These are phyloP conservation scores for Onychostoma macrolepis DNA, from an alignment of 2,113 vertebrate species.

Conservation along the genomic window DNA sequence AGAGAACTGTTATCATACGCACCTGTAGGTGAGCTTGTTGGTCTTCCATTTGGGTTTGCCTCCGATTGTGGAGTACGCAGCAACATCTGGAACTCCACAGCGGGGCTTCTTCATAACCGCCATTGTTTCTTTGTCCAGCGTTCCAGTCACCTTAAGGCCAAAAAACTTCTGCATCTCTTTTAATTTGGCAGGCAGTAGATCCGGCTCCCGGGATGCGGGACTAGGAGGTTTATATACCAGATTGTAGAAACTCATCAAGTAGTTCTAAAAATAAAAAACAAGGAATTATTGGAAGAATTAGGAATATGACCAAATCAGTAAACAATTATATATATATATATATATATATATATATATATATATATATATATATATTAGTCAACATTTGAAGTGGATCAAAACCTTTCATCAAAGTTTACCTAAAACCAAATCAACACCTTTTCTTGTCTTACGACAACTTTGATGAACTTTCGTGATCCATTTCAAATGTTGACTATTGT, in stretches of 20 bases:
- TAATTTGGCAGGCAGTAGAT: slow-evolving; percentile 1
- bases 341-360: background rate
- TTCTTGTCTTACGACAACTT: too few species aligned
- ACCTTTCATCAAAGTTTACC: too few species aligned
- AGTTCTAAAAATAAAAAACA: slow-evolving; percentile 55
- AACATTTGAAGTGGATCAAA: too few species aligned
- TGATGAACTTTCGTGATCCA: too few species aligned
- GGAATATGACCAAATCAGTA: background rate
- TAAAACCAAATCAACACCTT: too few species aligned
- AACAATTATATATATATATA: background rate
- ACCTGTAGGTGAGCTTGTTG: slow-evolving; percentile 84
- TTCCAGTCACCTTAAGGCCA: slow-evolving; percentile 74
- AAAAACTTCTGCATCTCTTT: slow-evolving; percentile 83
- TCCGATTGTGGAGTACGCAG: slow-evolving; percentile 69
- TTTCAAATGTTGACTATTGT: too few species aligned
- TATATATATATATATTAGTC: too few species aligned
- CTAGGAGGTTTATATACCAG: background rate
- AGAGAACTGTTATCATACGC: slow-evolving; percentile 26
- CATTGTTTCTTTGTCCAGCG: slow-evolving; percentile 71
- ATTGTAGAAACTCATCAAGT: slow-evolving; percentile 59
- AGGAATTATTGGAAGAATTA: background rate
- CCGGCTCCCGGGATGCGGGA: background rate
- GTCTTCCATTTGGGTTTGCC: slow-evolving; percentile 76
- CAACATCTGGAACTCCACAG: slow-evolving; percentile 79
- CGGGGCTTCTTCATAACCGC: slow-evolving; percentile 73